A percentile compares a stretch with the other conserved stretches of the same genome.
These are phyloP conservation scores for Peribatodes rhomboidaria DNA, from an alignment of 2,888 invertebrate species.

Conservation along the genomic window DNA sequence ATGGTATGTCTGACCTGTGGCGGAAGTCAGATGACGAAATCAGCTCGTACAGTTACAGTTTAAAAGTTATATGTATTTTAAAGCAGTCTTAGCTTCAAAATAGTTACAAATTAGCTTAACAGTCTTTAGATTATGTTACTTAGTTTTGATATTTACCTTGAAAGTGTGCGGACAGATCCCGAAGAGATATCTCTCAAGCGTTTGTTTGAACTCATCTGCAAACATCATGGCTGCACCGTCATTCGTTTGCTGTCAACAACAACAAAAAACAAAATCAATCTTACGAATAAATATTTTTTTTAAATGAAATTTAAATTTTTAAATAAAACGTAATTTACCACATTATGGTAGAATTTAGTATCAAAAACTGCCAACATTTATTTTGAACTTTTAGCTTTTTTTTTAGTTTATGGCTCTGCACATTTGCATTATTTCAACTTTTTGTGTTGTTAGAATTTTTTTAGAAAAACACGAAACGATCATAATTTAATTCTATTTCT, in stretches of 20 bases:
- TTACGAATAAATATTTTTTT: too few relatives aligned
- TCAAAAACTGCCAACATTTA: background rate
- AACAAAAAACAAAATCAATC: background rate
- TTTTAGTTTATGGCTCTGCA: too few relatives aligned
- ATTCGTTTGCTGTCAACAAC: slow-evolving; percentile 47
- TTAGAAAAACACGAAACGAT: background rate
- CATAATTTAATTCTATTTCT: background rate
- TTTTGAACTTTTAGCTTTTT: background rate
- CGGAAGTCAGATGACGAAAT: too few relatives aligned
- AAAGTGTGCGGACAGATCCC: slow-evolving; percentile 78
- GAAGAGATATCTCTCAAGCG: slow-evolving; percentile 74
- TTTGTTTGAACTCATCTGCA: slow-evolving; percentile 77
- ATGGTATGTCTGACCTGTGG: too few relatives aligned
- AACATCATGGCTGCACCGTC: slow-evolving; percentile 72
- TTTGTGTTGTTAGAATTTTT: background rate
- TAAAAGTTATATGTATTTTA: too few relatives aligned
- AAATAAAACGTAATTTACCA: background rate
- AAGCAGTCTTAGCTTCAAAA: too few relatives aligned
- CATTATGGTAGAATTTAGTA: background rate
- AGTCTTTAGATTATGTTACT: background rate
- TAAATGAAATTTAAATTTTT: too few relatives aligned
- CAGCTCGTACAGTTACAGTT: too few relatives aligned
- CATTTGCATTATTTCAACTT: background rate
- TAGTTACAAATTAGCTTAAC: too few relatives aligned
- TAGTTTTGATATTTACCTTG: slow-evolving; percentile 62